Percentiles rank a stretch among this genome's conserved stretches.
Conservation (phyloP, 1,140 invertebrate species). For the Leptestheria dahalacensis region DNA sequence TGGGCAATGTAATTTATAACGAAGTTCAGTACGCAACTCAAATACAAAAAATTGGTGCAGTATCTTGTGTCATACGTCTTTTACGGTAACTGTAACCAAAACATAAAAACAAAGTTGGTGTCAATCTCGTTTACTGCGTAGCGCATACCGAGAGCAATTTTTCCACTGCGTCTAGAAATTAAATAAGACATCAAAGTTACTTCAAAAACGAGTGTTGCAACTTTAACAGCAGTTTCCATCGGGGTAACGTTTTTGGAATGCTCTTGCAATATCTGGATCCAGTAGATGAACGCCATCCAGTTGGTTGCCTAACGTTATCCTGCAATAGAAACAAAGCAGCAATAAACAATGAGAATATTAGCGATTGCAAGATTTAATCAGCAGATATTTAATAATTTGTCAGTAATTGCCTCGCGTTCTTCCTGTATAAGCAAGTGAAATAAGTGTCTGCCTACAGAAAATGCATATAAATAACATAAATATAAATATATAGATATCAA, state of each 20-base stretch:
- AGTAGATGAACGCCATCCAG: constrained; percentile 84
- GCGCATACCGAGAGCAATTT: neutral
- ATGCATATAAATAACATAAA: neutral
- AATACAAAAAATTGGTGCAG: too few species aligned
- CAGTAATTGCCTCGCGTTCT: too few species aligned
- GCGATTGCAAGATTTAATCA: neutral
- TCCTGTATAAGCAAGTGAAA: too few species aligned
- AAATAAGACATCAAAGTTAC: neutral
- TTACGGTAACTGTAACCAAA: too few species aligned
- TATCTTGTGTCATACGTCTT: too few species aligned
- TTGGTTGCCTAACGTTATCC: constrained; percentile 89
- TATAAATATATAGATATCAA: neutral
- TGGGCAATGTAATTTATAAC: too few species aligned
- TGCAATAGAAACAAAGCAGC: constrained; percentile 24
- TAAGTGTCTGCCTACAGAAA: neutral
- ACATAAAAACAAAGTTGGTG: too few species aligned
- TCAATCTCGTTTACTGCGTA: too few species aligned
- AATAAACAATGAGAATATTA: neutral
- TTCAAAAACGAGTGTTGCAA: neutral
- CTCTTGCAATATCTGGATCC: constrained; percentile 77
- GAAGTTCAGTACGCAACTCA: too few species aligned
- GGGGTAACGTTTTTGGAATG: constrained; percentile 81
- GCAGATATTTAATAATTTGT: neutral
- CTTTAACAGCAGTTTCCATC: constrained; percentile 71
- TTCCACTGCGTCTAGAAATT: neutral